Evolutionary conservation across 1,140 invertebrate species (phyloP).

Genomic region (Neodiprion virginianus): DNA sequence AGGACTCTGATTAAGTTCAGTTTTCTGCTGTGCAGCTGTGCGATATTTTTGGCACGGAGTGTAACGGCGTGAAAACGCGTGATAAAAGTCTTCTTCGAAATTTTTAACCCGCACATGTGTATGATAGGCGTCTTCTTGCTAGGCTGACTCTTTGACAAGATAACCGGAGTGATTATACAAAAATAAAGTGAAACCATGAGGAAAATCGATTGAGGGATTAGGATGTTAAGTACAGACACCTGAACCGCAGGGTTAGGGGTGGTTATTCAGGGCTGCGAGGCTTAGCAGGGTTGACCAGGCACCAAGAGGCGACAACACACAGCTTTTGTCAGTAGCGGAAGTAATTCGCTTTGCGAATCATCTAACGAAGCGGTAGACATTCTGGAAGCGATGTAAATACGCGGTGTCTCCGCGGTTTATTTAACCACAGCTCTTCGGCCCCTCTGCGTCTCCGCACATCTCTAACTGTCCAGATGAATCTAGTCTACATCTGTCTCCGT

Average conservation of each 20-base stretch:
- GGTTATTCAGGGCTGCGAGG: neutral
- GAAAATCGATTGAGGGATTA: conserved; percentile 3
- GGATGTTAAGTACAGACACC: neutral
- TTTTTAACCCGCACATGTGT: neutral
- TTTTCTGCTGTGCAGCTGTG: too few relatives aligned
- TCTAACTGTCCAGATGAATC: neutral
- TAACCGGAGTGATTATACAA: neutral
- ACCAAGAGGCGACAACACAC: neutral
- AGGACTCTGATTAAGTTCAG: too few relatives aligned
- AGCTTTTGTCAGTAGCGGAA: conserved; percentile 35
- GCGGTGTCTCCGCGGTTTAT: neutral
- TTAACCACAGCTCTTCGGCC: neutral
- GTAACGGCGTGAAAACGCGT: neutral
- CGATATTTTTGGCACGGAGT: neutral
- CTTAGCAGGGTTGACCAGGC: neutral
- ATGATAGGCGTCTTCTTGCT: neutral
- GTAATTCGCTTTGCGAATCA: conserved; percentile 50
- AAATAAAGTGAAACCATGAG: neutral
- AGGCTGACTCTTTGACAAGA: neutral
- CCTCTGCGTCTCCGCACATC: neutral
- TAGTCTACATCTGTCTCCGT: too few relatives aligned
- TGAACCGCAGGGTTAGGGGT: neutral
- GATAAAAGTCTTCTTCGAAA: neutral
- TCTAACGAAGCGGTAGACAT: conserved; percentile 30
- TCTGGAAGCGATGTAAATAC: neutral